Base-by-base conservation (phyloP, 2,888 invertebrate genomes). In the Eueremaeus valkanovi region DNA sequence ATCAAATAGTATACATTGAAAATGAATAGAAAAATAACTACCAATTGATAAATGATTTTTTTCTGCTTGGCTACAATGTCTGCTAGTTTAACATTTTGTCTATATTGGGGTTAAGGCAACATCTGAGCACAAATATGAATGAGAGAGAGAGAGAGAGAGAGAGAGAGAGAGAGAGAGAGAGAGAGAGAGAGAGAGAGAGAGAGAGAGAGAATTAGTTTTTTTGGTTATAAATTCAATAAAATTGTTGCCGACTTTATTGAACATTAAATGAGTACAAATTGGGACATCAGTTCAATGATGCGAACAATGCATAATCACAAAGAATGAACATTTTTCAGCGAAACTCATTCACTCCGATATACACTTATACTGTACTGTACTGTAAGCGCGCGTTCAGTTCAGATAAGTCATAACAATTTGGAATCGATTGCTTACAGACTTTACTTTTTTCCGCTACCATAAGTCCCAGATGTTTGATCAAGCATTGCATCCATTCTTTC, bases 381-480 rank as follows among this genome's bases (percentile, higher is more conserved):
- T n/a, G n/a, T n/a, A n/a, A n/a, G 58, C 16, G 58, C 58, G 21
- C 24, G 58, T 24, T 16, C n/a, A n/a, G n/a, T 58, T 58, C 24
- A 58, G 24, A 24, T 58, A 58, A 27, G 5, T 58, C 24, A 58
- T 58, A 29, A 58, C 58, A 58, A 58, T 63, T 63, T 31, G 18
- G 6, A 29, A 63, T 63, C 33, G 33, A 63, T 63, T 29, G 31
- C 31, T 63, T n/a, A 31, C 6, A 63, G 33, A 2, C 63, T 63
- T 63, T 63, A 63, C 33, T 63, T 63, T 29, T 63, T n/a, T n/a
- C 33, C 63, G 63, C 63, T 63, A 63, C 6, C 1, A 63, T 58
- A 63, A 63, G 63, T 63, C 63, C 63, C 63, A 63, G 63, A 63
- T 63, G 63, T 63, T 21, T 63, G 63, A 63, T 63, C 63, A 63